phyloP scores from a whole-genome alignment of 2,888 invertebrate species.

The Tipula helvola region DNA sequence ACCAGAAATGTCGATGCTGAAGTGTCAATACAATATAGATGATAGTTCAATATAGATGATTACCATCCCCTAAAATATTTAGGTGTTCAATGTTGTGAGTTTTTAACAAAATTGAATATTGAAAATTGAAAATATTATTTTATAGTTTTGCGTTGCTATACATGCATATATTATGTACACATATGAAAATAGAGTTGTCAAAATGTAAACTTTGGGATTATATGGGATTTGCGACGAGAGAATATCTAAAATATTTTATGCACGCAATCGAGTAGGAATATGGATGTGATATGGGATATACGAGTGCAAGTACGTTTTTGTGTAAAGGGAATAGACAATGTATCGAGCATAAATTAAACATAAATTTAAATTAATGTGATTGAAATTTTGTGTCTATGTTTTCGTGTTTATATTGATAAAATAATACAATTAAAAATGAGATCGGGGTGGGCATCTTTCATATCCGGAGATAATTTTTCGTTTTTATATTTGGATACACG shows the following conservation, averaged over 20 bases:
- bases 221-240: not conserved
- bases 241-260: not conserved
- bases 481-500: too few species aligned
- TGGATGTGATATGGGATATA: not conserved
- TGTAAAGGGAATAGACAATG: not conserved
- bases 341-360: not conserved
- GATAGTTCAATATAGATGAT: not conserved
- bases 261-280: not conserved
- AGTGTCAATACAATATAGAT: not conserved
- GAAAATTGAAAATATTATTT: not conserved
- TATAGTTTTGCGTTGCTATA: not conserved
- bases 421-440: not conserved
- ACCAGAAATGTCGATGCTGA: not conserved
- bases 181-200: not conserved
- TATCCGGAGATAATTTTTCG: not conserved
- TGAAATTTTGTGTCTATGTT: not conserved
- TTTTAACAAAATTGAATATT: not conserved
- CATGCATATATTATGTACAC: not conserved
- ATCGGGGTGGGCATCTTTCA: not conserved
- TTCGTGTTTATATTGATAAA: not conserved
- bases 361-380: slow-evolving; percentile 4
- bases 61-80: not conserved
- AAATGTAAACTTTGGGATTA: not conserved
- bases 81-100: not conserved
- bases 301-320: not conserved